A percentile compares a stretch with the other conserved stretches of the same genome.
These are phyloP conservation scores for Hestina assimilis DNA, from an alignment of 1,140 invertebrate species.

Conservation along the genomic window DNA sequence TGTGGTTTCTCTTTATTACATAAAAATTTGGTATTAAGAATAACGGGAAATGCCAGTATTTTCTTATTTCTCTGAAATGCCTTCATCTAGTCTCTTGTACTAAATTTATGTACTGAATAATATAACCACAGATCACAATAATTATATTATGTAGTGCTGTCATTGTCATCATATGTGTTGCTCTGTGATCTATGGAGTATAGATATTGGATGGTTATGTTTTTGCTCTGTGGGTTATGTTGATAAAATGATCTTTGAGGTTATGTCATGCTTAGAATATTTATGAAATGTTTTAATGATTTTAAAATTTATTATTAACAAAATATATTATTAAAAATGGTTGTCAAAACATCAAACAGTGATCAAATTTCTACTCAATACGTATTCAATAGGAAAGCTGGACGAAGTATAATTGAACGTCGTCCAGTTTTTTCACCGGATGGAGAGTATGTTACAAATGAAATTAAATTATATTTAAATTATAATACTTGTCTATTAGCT, in stretches of 20 bases:
- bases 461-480: not conserved
- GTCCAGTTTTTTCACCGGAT: slow-evolving; percentile 70
- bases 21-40: too few species aligned
- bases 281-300: not conserved
- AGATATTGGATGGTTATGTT: not conserved
- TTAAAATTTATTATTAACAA: not conserved
- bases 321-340: slow-evolving; percentile 46
- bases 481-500: not conserved
- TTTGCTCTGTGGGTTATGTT: too few species aligned
- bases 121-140: too few species aligned
- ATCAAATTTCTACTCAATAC: slow-evolving; percentile 44
- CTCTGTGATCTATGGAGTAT: too few species aligned
- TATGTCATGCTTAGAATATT: slow-evolving; percentile 39
- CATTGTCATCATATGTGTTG: not conserved
- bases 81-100: too few species aligned
- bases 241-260: slow-evolving; percentile 43
- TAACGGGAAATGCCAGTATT: too few species aligned
- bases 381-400: slow-evolving; percentile 66
- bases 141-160: too few species aligned
- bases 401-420: slow-evolving; percentile 70
- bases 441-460: slow-evolving; percentile 54
- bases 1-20: too few species aligned
- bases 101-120: too few species aligned
- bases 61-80: too few species aligned
- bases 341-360: slow-evolving; percentile 38